Evolutionary conservation across 1,140 invertebrate genomes (phyloP).

Genomic region (Proctacanthus coquilletti): DNA sequence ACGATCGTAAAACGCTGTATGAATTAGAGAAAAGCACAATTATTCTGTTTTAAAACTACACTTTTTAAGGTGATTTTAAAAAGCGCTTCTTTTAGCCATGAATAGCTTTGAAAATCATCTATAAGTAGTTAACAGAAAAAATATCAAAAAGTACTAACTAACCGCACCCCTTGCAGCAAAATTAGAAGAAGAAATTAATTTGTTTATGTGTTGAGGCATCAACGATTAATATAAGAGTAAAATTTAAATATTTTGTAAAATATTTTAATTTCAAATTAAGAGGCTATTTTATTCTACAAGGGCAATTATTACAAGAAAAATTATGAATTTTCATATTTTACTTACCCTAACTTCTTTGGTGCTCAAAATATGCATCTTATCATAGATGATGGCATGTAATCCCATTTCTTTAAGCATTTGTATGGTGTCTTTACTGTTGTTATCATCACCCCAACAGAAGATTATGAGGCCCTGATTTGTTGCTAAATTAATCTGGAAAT

Average conservation of each 20-base stretch:
- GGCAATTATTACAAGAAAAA: background rate
- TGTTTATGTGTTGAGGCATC: background rate
- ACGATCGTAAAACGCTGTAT: background rate
- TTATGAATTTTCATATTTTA: background rate
- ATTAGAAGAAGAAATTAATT: background rate
- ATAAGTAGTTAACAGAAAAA: background rate
- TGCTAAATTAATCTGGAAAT: slow-evolving; percentile 48
- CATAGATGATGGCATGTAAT: slow-evolving; percentile 85
- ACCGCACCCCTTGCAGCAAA: background rate
- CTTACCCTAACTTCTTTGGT: slow-evolving; percentile 63
- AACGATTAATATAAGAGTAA: background rate
- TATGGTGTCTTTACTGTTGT: slow-evolving; percentile 77
- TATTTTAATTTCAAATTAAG: background rate
- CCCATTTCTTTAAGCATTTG: slow-evolving; percentile 71
- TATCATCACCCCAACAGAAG: slow-evolving; percentile 95
- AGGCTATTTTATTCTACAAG: no score
- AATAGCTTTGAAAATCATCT: background rate
- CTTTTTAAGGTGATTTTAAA: background rate
- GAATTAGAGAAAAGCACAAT: background rate
- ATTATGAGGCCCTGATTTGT: slow-evolving; percentile 65
- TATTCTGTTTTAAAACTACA: background rate
- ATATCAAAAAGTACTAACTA: slow-evolving; percentile 1
- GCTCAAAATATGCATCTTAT: slow-evolving; percentile 70
- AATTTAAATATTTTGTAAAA: background rate
- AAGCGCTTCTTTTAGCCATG: background rate